Base-by-base conservation (phyloP, 1,140 invertebrate species). In the Drosophila varians region DNA sequence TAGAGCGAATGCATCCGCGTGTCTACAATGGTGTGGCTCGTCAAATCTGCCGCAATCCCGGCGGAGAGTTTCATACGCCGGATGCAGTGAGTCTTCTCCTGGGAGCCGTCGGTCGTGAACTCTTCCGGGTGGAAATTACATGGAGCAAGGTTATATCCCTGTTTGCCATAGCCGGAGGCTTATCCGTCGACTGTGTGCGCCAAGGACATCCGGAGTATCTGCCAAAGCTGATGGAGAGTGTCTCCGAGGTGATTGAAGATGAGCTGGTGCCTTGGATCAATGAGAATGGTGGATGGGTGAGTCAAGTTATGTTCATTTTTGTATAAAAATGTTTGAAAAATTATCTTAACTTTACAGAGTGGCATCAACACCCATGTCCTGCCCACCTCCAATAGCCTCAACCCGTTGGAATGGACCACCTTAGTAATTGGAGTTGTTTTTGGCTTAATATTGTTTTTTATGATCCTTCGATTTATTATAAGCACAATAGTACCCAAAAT, bases 201-300 rank as follows among this genome's bases (percentile, higher is more conserved):
- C 93, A 94, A 76, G 94, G 94, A 2, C 94, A 94, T 86, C 92
- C 92, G 1, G 94, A 95, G 61, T 94, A 93, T 74, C 87, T 95
- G 14, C 92, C 93, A n/a, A 92, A 92, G 19, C 91, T 96, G 64
- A 82, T 91, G 74, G 92, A 95, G 56, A 92, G 93, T 11, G 93
- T 95, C 68, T 93, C 92, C 0, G 92, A 93, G 46, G 92, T 95
- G 7, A 91, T 95, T 1, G 94, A 95, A 77, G 93, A 94, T 69
- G 93, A 94, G 57, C 75, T 96, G 3, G 94, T 94, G 3, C 77
- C 92, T 14, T 96, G 95, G 95, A 94, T 96, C 5, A 93, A 94
- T 54, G 92, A 93, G 12, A 95, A 95, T 79, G 95, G 95, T 21
- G 95, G 95, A 80, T 96, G 95, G 95, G 95, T 95, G 91, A 31